phyloP scores from a whole-genome alignment of 2,888 invertebrate species.

The Ophion costatus region DNA sequence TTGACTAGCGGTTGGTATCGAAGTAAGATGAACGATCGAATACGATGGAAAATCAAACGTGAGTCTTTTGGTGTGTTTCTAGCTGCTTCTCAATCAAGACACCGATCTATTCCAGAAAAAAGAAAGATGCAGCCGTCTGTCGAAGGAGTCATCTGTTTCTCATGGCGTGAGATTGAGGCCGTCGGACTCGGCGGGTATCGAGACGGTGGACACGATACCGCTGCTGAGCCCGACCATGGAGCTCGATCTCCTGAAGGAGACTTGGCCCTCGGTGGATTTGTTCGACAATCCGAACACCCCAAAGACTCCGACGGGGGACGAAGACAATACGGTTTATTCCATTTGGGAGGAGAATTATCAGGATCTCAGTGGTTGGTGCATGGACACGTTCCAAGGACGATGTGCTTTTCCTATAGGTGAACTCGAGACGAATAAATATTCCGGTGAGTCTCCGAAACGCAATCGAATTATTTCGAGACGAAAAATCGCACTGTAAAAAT shows the following conservation, averaged over 20 bases:
- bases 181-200: conserved; percentile 67
- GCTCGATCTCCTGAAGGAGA: conserved; percentile 71
- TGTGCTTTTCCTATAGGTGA: conserved; percentile 82
- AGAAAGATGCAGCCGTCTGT: conserved; percentile 79
- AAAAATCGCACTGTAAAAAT: too few species aligned
- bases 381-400: conserved; percentile 77
- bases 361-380: conserved; percentile 88
- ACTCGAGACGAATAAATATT: conserved; percentile 75
- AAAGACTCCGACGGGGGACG: conserved; percentile 59
- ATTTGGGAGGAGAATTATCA: conserved; percentile 87
- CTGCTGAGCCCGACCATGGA: conserved; percentile 77
- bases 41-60: conserved; percentile 6
- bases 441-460: conserved; percentile 72
- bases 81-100: conserved; percentile 62
- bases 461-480: background rate
- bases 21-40: too few species aligned
- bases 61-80: conserved; percentile 36
- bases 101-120: conserved; percentile 69
- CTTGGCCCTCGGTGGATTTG: conserved; percentile 56
- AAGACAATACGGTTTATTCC: conserved; percentile 68
- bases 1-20: too few species aligned
- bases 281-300: conserved; percentile 39
- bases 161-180: conserved; percentile 81
- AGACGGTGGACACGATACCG: conserved; percentile 70
- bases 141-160: conserved; percentile 78